Evolutionary conservation across 2,888 invertebrate species (phyloP), one percentile per base, ranked within the genome.

Genomic region (Eudemis profundana): DNA sequence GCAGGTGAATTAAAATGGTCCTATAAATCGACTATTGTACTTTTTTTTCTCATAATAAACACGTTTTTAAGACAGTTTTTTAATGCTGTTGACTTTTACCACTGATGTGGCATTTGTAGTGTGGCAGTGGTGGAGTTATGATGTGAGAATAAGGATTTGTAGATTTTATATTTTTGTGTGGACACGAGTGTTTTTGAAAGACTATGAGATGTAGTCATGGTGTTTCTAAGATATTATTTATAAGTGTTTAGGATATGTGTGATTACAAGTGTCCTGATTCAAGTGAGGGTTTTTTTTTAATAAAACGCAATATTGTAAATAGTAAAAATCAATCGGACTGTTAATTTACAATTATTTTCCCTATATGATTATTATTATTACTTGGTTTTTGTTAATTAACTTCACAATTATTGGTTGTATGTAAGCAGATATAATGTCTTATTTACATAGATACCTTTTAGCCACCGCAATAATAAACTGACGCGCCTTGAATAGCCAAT

Each of bases 21-120:
- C 38, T 8, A 17, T 40, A 17, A 29, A 42, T 44, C 33, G 4
- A 14, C 23, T 40, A 51, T 65, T 65, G 60, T 65, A 15, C 23
- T 21, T 65, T 60, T 49, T n/a, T 62, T 65, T 53, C 65, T 59
- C 53, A 65, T 40, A 40, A n/a, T 8, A 38, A 65, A 65, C 65
- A 5, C 3, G 65, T 65, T 65, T 63, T 44, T 44, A 19, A 36
- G 40, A 33, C 4, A n/a, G 29, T 47, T 59, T 56, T 23, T 15
- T 5, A 4, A 7, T 4, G 17, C 10, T n/a, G 15, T 17, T 4
- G 2, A 23, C n/a, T 27, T 17, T 19, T 8, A 2, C 2, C n/a
- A 14, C 8, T 40, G 17, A 0, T n/a, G n/a, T n/a, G 3, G 38
- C 60, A 65, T 60, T 65, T 44, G 21, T 27, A 38, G 2, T 10